Evolutionary conservation across 2,888 invertebrate genomes (phyloP), one percentile per base, ranked within the genome.

Genomic region (Luperina nickerlii): DNA sequence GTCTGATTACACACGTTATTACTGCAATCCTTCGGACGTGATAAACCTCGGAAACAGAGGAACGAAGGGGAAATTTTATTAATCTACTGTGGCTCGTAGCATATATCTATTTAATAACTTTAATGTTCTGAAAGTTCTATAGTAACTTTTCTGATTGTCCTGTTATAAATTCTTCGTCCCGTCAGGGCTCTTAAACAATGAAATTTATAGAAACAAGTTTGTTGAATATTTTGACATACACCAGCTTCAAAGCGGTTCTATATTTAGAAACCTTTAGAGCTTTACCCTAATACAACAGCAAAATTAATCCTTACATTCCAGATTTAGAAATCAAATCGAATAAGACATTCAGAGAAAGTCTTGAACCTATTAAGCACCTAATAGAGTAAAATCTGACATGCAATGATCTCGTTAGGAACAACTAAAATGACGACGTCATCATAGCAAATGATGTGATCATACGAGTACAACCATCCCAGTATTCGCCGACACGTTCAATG

Each of bases 361-460:
- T 62, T 66, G 27, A 71, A 65, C 42, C n/a, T 60, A 81, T 74
- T 71, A 71, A 68, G 18, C 4, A n/a, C 9, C 24, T 71, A 74
- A 70, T 76, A 67, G 24, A 74, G 45, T 51, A 54, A 32, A 76
- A 65, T 32, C 63, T 27, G 42, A 71, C 48, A 65, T 63, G 48
- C 66, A 85, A 75, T 83, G 51, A 84, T 80, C 69, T 69, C 32
- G 63, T 70, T 83, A 62, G 15, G 87, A 71, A 65, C 48, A 65
- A 81, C 67, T 72, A 72, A 86, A 90, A 90, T 91, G 88, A 86
- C 85, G 87, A 74, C 87, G 90, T 91, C 91, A 91, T 90, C 84
- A 83, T 86, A 89, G 86, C 92, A 91, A 93, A 94, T 94, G 93
- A 90, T 54, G 79, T 57, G 75, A 66, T 83, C 76, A 87, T 91